A percentile compares a stretch with the other conserved stretches of the same genome.
These are phyloP conservation scores for Ochotona curzoniae DNA, from an alignment of 2,113 vertebrate species.

Conservation along the genomic window DNA sequence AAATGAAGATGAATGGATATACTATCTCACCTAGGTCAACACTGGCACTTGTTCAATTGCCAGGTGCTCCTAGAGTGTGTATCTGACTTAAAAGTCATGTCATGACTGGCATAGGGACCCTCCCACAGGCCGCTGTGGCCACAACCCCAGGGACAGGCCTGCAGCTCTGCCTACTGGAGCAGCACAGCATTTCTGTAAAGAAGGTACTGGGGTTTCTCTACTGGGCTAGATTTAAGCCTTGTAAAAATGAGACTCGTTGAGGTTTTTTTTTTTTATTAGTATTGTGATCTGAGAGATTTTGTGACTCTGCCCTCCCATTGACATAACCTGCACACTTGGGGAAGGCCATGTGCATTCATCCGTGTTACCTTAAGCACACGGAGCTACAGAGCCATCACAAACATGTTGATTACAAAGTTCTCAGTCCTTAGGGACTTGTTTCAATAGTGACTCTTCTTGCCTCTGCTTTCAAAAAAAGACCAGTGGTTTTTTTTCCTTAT, in stretches of 20 bases:
- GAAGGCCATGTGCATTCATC: neutral
- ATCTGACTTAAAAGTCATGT: neutral
- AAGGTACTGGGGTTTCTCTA: neutral
- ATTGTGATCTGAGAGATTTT: neutral
- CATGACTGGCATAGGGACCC: neutral
- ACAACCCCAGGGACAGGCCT: neutral
- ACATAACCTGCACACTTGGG: neutral
- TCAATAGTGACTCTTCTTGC: conserved; percentile 7
- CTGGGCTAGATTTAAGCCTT: neutral
- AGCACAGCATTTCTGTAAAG: neutral
- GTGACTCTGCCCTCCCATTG: neutral
- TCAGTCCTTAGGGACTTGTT: neutral
- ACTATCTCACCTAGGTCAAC: neutral
- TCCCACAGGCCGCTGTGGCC: neutral
- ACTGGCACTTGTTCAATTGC: neutral
- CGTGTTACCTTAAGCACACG: neutral
- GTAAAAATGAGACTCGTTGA: neutral
- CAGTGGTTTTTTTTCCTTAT: neutral
- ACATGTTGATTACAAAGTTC: neutral
- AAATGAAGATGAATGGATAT: neutral
- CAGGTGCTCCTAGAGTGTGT: neutral
- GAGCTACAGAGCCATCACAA: neutral
- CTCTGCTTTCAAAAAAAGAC: conserved; percentile 12
- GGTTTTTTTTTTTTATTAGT: neutral
- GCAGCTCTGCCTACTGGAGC: neutral